phyloP scores from a whole-genome alignment of 2,797 vertebrate genomes.

The Silurus aristotelis region DNA sequence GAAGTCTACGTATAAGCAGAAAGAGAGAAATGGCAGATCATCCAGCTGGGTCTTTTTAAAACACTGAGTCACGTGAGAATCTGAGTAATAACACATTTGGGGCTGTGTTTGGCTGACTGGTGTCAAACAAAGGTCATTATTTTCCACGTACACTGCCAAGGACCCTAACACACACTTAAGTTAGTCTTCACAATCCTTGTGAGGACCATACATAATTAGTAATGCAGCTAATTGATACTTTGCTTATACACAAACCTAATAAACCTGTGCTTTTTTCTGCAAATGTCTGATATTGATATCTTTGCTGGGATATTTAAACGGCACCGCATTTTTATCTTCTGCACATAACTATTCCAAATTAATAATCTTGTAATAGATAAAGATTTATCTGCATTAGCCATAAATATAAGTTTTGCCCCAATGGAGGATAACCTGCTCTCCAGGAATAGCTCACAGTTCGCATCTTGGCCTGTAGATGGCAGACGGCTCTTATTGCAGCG shows the following conservation, averaged over 20 bases:
- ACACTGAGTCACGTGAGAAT: slow-evolving; percentile 34
- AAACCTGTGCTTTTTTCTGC: not conserved
- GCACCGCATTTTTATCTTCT: slow-evolving; percentile 59
- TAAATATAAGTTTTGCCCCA: slow-evolving; percentile 34
- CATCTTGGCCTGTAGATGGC: slow-evolving; percentile 6
- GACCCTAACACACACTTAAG: slow-evolving; percentile 49
- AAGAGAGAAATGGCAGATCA: slow-evolving; percentile 10
- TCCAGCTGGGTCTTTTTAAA: slow-evolving; percentile 43
- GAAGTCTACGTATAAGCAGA: not conserved
- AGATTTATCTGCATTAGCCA: slow-evolving; percentile 64
- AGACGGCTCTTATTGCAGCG: not conserved
- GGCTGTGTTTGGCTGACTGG: slow-evolving; percentile 36
- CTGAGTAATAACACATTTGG: slow-evolving; percentile 34
- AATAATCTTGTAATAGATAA: slow-evolving; percentile 61
- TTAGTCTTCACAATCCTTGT: not conserved
- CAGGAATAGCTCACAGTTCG: slow-evolving; percentile 28
- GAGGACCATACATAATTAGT: not conserved
- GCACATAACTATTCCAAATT: slow-evolving; percentile 44
- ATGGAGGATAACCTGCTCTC: slow-evolving; percentile 14
- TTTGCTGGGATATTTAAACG: not conserved
- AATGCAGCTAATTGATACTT: not conserved
- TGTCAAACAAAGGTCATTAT: slow-evolving; percentile 46
- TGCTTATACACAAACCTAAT: not conserved
- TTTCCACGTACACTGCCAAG: slow-evolving; percentile 56
- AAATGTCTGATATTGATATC: not conserved